phyloP scores from a whole-genome alignment of 2,888 invertebrate genomes.

The Matsumyia berberina region DNA sequence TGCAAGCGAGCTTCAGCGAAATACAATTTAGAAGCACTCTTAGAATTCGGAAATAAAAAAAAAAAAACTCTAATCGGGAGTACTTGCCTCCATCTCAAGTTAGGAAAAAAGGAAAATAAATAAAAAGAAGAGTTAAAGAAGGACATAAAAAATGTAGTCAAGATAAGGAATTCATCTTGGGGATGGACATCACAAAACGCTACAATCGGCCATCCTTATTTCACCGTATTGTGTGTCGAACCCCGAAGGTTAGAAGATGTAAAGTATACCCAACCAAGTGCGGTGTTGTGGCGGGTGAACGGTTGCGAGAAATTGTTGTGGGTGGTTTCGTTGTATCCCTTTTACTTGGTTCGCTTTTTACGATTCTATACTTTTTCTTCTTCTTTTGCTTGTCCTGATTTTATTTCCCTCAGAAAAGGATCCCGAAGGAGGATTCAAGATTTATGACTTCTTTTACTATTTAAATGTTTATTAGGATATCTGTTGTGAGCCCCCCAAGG shows the following conservation, averaged over 20 bases:
- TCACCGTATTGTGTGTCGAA: slow-evolving; percentile 58
- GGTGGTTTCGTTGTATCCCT: slow-evolving; percentile 42
- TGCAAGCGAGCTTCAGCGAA: neutral
- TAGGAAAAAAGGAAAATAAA: slow-evolving; percentile 38
- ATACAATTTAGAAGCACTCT: neutral
- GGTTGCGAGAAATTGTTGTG: slow-evolving; percentile 22
- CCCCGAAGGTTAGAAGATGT: slow-evolving; percentile 44
- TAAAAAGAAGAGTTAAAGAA: slow-evolving; percentile 71
- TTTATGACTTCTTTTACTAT: slow-evolving; percentile 76
- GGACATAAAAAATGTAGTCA: slow-evolving; percentile 65
- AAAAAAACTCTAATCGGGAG: slow-evolving; percentile 24
- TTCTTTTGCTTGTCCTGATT: slow-evolving; percentile 32
- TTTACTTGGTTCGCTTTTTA: slow-evolving; percentile 59
- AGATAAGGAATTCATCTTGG: slow-evolving; percentile 74
- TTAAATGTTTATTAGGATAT: slow-evolving; percentile 76
- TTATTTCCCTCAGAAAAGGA: slow-evolving; percentile 64
- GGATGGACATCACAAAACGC: slow-evolving; percentile 69
- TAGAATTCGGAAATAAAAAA: slow-evolving; percentile 20
- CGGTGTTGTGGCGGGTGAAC: slow-evolving; percentile 25
- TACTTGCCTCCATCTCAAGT: slow-evolving; percentile 7
- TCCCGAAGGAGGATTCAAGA: slow-evolving; percentile 73
- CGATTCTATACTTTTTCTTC: slow-evolving; percentile 33
- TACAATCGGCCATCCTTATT: slow-evolving; percentile 71
- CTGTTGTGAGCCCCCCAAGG: slow-evolving; percentile 42
- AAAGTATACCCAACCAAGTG: slow-evolving; percentile 35